Base-by-base conservation (phyloP, 2,888 invertebrate genomes). In the Geophilus truncorum region DNA sequence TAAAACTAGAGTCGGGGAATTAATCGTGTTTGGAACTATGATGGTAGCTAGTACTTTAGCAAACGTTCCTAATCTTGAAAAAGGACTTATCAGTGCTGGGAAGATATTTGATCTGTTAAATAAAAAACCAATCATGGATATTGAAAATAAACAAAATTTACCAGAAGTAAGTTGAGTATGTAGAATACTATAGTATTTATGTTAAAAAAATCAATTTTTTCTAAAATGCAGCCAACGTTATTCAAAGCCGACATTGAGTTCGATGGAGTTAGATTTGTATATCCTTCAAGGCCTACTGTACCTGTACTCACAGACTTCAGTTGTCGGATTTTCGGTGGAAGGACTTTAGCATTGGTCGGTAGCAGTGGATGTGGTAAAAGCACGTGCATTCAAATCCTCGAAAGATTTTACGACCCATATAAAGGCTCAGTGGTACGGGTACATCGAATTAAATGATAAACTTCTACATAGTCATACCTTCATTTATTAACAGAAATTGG, bases 301-400 rank as follows among this genome's bases (percentile, higher is more conserved):
- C 90, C 91, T 79, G 93, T 96, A 4, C 88, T 97, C 10, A 90
- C 92, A 81, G 92, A 92, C 0, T 87, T 94, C 32, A 90, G 91
- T 82, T 88, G 94, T 45, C 88, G 89, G 77, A 91, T 94, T 6
- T 89, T 90, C 62, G 89, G 90, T 36, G 93, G 93, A 0, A 90
- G 91, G 84, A 92, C 93, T 32, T 90, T 94, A 1, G 94, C 93
- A 0, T 86, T 93, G 15, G 93, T 93, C 0, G 92, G 92, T 0
- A 92, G 92, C 15, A 92, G 91, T 82, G 94, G 94, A 10, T 94
- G 93, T 84, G 94, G 94, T 25, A 94, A 94, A 86, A 93, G 93
- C 1, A 94, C 94, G 0, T 92, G 93, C 80, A 91, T 94, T 81
- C 94, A 94, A 84, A 87, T 95, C 34, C 87, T 95, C 83, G 92